phyloP scores from a whole-genome alignment of 92 coral and sea anemone genomes.

The Galaxea fascicularis region DNA sequence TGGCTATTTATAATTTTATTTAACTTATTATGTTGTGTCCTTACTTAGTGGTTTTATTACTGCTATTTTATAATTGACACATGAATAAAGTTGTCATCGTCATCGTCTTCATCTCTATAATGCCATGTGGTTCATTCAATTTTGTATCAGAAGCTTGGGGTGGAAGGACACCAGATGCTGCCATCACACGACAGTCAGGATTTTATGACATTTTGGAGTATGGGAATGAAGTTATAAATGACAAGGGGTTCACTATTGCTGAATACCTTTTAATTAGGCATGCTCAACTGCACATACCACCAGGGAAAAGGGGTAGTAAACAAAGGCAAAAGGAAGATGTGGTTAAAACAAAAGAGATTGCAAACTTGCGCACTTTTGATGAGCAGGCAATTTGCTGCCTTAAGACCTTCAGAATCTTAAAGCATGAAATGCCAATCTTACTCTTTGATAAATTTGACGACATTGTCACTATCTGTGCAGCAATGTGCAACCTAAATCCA shows the following conservation, averaged over 20 bases:
- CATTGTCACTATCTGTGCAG: constrained; percentile 17
- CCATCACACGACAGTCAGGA: constrained; percentile 39
- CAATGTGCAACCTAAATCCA: constrained; percentile 13
- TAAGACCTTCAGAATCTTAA: constrained; percentile 18
- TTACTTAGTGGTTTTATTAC: too few species aligned
- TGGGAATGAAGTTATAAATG: constrained; percentile 47
- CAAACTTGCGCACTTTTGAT: constrained; percentile 21
- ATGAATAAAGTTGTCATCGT: too few species aligned
- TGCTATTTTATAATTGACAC: too few species aligned
- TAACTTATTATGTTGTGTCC: too few species aligned
- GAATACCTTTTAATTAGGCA: constrained; percentile 19
- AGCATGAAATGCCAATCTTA: constrained; percentile 28
- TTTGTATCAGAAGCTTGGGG: constrained; percentile 59
- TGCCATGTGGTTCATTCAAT: constrained; percentile 61
- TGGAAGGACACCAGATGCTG: constrained; percentile 59
- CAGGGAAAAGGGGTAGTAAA: constrained; percentile 9
- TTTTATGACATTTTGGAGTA: constrained; percentile 45
- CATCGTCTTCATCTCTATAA: too few species aligned
- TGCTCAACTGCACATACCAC: constrained; percentile 28
- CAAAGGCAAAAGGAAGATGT: constrained; percentile 27
- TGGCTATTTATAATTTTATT: too few species aligned
- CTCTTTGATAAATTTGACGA: neutral
- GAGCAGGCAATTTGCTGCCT: constrained; percentile 37
- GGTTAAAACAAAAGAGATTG: constrained; percentile 22
- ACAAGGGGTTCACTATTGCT: constrained; percentile 28